Base-by-base conservation (phyloP, 2,888 invertebrate genomes). In the Trichogramma evanescens region DNA sequence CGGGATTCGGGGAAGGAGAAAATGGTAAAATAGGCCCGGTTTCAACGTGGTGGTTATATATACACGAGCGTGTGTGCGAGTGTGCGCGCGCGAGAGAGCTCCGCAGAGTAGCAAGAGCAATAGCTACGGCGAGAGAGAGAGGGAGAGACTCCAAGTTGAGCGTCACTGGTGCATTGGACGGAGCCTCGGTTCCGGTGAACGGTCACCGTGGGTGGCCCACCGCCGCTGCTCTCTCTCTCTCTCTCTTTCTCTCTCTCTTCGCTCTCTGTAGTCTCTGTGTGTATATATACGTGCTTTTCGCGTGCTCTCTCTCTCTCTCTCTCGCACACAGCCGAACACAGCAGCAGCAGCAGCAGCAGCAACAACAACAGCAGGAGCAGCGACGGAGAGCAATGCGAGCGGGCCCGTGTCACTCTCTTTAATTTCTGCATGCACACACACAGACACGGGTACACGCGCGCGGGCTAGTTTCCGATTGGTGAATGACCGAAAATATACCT, bases 121-220 rank as follows among this genome's bases (percentile, higher is more conserved):
- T 10, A 41, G 40, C 52, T 1, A 41, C 9, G 57, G 50, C 39
- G 56, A 63, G 63, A 59, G 62, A 63, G 63, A 59, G 62, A 63
- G 48, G 44, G 57, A 61, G 53, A 63, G 46, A 44, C 51, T 50
- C 60, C 51, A 52, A 66, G 65, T 68, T 75, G 76, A 76, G 74
- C 68, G 69, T 69, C 75, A 66, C 70, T 73, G 74, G 67, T 67
- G 72, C 71, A 72, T 73, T 74, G 71, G 69, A 74, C 71, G 69
- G 72, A 59, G 56, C 67, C 74, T 75, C 74, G 76, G 76, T 77
- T 77, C 77, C 76, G 77, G 77, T 77, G 77, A 77, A 77, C 76
- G 78, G 76, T 77, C 77, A 72, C 73, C 70, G 75, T 78, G 77
- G 77, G 77, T 77, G 77, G 78, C 74, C 76, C 72, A 72, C n/a